phyloP scores from a whole-genome alignment of 1,140 invertebrate genomes.

The Apis cerana region DNA sequence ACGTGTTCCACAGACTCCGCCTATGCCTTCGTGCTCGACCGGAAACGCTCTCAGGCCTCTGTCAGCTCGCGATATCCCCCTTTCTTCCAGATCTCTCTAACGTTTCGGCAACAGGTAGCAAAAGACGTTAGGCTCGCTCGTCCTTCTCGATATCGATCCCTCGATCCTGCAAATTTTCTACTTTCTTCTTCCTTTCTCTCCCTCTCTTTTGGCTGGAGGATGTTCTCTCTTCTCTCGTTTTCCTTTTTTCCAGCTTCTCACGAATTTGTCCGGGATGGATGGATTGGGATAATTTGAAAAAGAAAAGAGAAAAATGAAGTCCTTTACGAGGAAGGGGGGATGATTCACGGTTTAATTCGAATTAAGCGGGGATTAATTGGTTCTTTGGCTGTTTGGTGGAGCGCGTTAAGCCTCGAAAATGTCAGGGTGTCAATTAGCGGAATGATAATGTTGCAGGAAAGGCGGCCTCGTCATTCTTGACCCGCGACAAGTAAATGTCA shows the following conservation, averaged over 20 bases:
- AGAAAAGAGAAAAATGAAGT: too few species aligned
- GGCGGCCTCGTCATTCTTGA: constrained; percentile 25
- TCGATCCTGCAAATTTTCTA: neutral
- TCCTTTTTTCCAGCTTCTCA: too few species aligned
- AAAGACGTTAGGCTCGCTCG: constrained; percentile 10
- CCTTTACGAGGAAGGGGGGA: too few species aligned
- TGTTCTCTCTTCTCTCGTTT: too few species aligned
- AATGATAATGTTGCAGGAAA: constrained; percentile 44
- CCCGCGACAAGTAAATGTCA: constrained; percentile 64
- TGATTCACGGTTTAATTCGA: constrained; percentile 16
- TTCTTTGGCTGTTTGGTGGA: constrained; percentile 19
- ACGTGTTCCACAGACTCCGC: constrained; percentile 73
- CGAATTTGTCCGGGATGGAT: too few species aligned
- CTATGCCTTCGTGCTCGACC: constrained; percentile 43
- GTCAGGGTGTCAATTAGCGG: constrained; percentile 64
- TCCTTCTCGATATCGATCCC: neutral
- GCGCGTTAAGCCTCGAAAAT: constrained; percentile 56
- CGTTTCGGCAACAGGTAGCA: constrained; percentile 59
- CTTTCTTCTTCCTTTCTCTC: neutral
- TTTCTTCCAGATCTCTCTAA: constrained; percentile 46
- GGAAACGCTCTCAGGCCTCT: constrained; percentile 36
- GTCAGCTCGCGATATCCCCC: constrained; percentile 14
- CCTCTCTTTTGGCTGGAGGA: too few species aligned
- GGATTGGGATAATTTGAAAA: too few species aligned
- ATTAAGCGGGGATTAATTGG: constrained; percentile 26